These are phyloP conservation scores for Leptobrachium leishanense DNA, from an alignment of 2,113 vertebrate species.

Conservation along the genomic window DNA sequence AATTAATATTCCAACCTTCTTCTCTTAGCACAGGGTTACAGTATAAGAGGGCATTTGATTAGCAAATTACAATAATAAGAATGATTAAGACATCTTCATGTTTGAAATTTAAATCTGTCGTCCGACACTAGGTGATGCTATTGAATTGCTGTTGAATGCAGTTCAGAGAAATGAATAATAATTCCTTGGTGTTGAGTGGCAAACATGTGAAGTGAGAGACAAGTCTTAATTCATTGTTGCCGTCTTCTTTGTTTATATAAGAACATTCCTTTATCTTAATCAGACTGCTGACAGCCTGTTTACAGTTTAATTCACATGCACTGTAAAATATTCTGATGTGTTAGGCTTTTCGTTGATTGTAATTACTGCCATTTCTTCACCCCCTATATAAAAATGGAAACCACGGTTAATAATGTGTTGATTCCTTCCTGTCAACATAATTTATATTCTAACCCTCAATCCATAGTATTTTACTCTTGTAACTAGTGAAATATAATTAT, in stretches of 20 bases:
- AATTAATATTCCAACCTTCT: no score
- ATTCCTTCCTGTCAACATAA: conserved; percentile 14
- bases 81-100: no score
- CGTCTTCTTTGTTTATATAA: conserved; percentile 39
- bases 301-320: neutral
- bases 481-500: neutral
- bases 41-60: no score
- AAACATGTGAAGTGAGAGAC: conserved; percentile 35
- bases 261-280: conserved; percentile 35
- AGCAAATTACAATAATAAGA: no score
- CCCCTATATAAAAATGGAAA: conserved; percentile 22
- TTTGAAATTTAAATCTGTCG: neutral
- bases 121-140: neutral
- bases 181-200: conserved; percentile 26
- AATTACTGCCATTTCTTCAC: conserved; percentile 41
- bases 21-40: no score
- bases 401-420: neutral
- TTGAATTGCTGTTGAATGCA: conserved; percentile 26
- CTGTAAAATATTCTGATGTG: conserved; percentile 50
- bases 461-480: neutral
- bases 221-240: conserved; percentile 28
- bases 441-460: neutral
- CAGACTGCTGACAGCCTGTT: conserved; percentile 35
- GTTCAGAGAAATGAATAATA: conserved; percentile 1
- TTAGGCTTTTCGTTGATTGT: conserved; percentile 48